Evolutionary conservation across 2,113 vertebrate species (phyloP).

Genomic region (Ptyas mucosa): DNA sequence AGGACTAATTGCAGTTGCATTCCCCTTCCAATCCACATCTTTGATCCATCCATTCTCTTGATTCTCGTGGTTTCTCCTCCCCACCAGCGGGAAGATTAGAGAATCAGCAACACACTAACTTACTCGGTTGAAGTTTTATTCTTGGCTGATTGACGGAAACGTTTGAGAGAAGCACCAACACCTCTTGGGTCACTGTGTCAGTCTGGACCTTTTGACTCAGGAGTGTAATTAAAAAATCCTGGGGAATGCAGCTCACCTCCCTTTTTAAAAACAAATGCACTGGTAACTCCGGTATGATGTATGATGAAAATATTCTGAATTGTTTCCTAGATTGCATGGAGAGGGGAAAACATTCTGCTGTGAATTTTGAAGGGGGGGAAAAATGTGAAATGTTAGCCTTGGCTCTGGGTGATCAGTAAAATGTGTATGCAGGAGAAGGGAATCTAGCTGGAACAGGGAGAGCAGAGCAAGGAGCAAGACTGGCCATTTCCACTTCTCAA

Average conservation of each 20-base stretch:
- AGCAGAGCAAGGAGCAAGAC: background rate
- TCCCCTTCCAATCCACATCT: background rate
- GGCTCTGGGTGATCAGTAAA: background rate
- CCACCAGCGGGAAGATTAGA: background rate
- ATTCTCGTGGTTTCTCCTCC: background rate
- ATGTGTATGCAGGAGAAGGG: background rate
- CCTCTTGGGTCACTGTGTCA: constrained; percentile 11
- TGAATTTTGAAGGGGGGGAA: background rate
- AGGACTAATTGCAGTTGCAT: background rate
- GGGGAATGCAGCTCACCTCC: background rate
- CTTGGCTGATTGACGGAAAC: constrained; percentile 7
- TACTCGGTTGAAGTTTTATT: background rate
- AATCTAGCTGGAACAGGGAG: background rate
- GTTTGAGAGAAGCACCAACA: constrained; percentile 7
- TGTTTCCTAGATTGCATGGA: background rate
- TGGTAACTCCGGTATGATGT: background rate
- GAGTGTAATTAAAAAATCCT: background rate
- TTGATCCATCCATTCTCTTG: background rate
- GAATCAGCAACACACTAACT: background rate
- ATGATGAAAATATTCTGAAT: background rate
- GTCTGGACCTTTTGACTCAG: background rate
- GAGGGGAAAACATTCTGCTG: background rate
- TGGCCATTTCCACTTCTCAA: background rate
- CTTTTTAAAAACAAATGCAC: background rate
- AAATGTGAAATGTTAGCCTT: background rate